These are phyloP conservation scores for Pipa parva DNA, from an alignment of 2,113 vertebrate genomes.

Conservation along the genomic window DNA sequence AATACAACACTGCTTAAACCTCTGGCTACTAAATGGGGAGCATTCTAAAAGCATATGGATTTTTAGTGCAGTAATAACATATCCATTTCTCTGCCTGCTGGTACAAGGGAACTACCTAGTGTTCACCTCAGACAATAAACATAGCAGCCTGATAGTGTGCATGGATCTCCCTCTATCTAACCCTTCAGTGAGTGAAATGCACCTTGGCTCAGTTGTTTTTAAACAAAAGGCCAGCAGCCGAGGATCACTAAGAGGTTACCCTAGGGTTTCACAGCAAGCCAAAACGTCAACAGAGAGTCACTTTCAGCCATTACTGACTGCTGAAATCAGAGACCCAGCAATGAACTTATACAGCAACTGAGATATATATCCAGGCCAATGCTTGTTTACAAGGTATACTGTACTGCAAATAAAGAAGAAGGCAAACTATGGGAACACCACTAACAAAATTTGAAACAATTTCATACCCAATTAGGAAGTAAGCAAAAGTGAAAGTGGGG, in stretches of 20 bases:
- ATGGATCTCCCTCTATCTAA: slow-evolving; percentile 43
- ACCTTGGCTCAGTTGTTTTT: slow-evolving; percentile 61
- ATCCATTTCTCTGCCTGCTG: not conserved
- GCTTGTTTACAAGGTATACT: too few species aligned
- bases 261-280: slow-evolving; percentile 50
- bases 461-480: not conserved
- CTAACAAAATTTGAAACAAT: too few species aligned
- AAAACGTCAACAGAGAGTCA: slow-evolving; percentile 43
- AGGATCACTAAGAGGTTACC: slow-evolving; percentile 53
- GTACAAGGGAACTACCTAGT: not conserved
- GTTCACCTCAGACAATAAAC: slow-evolving; percentile 50
- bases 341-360: not conserved
- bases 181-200: slow-evolving; percentile 53
- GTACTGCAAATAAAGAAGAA: too few species aligned
- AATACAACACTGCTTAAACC: too few species aligned
- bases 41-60: too few species aligned
- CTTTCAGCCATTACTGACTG: slow-evolving; percentile 26
- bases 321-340: not conserved
- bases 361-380: not conserved
- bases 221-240: slow-evolving; percentile 65
- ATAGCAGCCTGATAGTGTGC: slow-evolving; percentile 47
- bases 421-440: too few species aligned
- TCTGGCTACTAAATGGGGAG: too few species aligned
- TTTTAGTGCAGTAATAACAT: too few species aligned
- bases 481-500: too few species aligned